phyloP scores from a whole-genome alignment of 1,140 invertebrate genomes.

The Zeugodacus cucurbitae region DNA sequence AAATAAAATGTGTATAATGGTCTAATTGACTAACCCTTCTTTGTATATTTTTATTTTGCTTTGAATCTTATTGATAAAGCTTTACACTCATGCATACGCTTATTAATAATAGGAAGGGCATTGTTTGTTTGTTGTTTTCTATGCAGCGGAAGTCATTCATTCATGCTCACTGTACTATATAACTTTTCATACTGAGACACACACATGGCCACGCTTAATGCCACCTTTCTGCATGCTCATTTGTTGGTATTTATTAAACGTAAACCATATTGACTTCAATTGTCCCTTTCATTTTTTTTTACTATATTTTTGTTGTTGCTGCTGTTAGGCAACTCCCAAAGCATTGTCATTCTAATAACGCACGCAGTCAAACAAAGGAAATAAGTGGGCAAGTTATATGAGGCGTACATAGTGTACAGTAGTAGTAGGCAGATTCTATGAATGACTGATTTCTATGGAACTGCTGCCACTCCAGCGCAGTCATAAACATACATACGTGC shows the following conservation, averaged over 20 bases:
- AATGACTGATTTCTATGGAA: neutral
- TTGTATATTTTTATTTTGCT: too few relatives aligned
- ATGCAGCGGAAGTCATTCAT: conserved; percentile 2
- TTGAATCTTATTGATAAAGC: too few relatives aligned
- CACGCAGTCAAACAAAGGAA: neutral
- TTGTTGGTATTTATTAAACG: neutral
- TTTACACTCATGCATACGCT: neutral
- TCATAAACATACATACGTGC: neutral
- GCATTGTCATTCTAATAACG: neutral
- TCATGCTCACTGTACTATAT: neutral
- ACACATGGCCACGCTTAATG: neutral
- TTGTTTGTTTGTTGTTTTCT: neutral
- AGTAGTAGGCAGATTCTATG: conserved; percentile 8
- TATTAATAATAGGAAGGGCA: neutral
- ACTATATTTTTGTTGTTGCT: neutral
- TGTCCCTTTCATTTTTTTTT: neutral
- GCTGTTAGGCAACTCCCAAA: neutral
- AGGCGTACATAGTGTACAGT: neutral
- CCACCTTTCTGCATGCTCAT: neutral
- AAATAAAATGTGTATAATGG: too few relatives aligned
- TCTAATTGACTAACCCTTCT: too few relatives aligned
- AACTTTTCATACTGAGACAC: neutral
- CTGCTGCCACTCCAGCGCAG: neutral
- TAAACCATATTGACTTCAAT: neutral
- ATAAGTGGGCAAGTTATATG: conserved; percentile 11